These are phyloP conservation scores for Amiota communis DNA, from an alignment of 2,888 invertebrate genomes.

Conservation along the genomic window DNA sequence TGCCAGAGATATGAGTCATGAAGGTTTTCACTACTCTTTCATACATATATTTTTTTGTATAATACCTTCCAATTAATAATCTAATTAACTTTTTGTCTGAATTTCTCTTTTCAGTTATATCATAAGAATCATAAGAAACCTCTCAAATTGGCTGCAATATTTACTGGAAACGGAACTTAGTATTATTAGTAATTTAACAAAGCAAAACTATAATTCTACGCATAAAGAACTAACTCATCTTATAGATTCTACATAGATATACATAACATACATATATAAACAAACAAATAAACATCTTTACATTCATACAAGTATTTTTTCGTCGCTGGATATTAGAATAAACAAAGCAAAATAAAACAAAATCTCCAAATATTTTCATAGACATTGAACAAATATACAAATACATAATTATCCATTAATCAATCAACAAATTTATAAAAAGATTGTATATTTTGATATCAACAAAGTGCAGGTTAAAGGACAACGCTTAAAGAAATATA, in stretches of 20 bases:
- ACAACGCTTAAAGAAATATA: slow-evolving; percentile 53
- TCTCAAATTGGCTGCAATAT: slow-evolving; percentile 14
- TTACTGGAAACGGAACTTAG: slow-evolving; percentile 43
- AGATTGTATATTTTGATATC: too few species aligned
- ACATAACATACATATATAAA: neutral
- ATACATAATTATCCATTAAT: too few species aligned
- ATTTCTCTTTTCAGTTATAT: neutral
- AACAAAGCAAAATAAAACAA: slow-evolving; percentile 9
- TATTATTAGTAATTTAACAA: slow-evolving; percentile 46
- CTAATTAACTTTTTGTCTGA: neutral
- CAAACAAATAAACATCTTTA: slow-evolving; percentile 22
- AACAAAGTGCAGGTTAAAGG: slow-evolving; percentile 59
- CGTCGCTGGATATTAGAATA: too few species aligned
- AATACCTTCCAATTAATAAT: too few species aligned
- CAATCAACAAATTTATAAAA: too few species aligned
- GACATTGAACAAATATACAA: slow-evolving; percentile 42
- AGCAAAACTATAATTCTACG: slow-evolving; percentile 33
- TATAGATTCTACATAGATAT: too few species aligned
- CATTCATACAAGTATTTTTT: neutral
- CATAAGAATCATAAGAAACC: neutral
- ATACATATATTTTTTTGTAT: too few species aligned
- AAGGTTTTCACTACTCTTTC: too few species aligned
- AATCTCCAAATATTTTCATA: slow-evolving; percentile 50
- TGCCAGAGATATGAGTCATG: too few species aligned
- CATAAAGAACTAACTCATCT: slow-evolving; percentile 2